These are phyloP conservation scores for Propithecus perrieri DNA, from an alignment of 2,797 vertebrate species.

Conservation along the genomic window DNA sequence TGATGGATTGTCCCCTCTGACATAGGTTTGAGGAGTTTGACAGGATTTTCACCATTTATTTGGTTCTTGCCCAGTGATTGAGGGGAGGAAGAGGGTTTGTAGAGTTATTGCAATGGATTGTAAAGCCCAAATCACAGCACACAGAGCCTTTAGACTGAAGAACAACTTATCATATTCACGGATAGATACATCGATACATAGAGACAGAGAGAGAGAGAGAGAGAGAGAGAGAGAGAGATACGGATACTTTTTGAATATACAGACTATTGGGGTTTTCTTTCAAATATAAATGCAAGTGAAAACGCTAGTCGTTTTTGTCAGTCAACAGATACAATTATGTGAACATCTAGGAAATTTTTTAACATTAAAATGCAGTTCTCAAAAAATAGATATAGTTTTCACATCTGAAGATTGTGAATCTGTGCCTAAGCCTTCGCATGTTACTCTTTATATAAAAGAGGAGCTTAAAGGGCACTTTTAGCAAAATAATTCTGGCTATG, in stretches of 20 bases:
- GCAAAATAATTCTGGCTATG: background rate
- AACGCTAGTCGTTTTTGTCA: background rate
- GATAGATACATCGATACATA: background rate
- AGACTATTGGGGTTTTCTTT: background rate
- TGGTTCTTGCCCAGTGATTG: background rate
- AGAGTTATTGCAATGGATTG: background rate
- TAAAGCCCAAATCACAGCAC: background rate
- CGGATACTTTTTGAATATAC: background rate
- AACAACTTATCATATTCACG: background rate
- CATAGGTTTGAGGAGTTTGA: background rate
- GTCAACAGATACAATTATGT: background rate
- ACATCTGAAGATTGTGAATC: background rate
- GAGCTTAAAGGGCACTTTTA: background rate
- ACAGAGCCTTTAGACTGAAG: background rate
- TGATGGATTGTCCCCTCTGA: background rate
- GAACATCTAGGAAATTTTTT: background rate
- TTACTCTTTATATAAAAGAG: background rate
- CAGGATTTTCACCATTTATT: background rate
- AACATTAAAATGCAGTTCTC: background rate
- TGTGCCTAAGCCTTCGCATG: background rate
- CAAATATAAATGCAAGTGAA: background rate
- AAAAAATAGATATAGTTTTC: background rate
- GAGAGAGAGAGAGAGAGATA: background rate
- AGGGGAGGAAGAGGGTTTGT: too few species aligned
- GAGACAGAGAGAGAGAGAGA: background rate